These are phyloP conservation scores for Celastrina argiolus DNA, from an alignment of 2,888 invertebrate genomes.

Conservation along the genomic window DNA sequence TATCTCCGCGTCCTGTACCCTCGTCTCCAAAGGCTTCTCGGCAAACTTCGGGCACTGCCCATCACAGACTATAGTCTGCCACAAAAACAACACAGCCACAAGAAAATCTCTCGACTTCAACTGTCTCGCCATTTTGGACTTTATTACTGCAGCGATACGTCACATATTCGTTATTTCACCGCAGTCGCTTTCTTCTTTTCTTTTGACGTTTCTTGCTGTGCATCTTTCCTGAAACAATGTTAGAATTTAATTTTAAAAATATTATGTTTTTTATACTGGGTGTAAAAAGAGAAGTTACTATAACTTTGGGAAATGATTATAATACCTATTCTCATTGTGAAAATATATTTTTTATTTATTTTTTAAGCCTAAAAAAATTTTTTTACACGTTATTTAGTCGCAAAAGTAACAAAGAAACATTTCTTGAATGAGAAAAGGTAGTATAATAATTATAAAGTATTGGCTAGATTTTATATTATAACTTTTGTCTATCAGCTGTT, in stretches of 20 bases:
- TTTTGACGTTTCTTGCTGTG: conserved; percentile 61
- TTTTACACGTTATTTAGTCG: too few relatives aligned
- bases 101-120: conserved; percentile 51
- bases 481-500: too few relatives aligned
- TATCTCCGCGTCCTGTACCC: conserved; percentile 73
- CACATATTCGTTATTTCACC: conserved; percentile 60
- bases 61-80: conserved; percentile 72
- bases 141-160: conserved; percentile 39
- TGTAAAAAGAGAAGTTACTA: too few relatives aligned
- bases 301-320: too few relatives aligned
- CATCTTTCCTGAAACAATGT: conserved; percentile 69
- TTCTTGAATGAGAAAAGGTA: too few relatives aligned
- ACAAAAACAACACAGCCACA: conserved; percentile 60
- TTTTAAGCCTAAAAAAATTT: too few relatives aligned
- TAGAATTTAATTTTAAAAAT: conserved; percentile 29
- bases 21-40: conserved; percentile 71
- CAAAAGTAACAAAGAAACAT: too few relatives aligned
- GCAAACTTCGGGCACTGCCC: conserved; percentile 72
- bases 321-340: too few relatives aligned
- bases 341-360: too few relatives aligned
- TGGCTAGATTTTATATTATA: too few relatives aligned
- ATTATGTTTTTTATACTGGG: background rate
- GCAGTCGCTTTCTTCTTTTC: conserved; percentile 55
- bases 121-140: conserved; percentile 51
- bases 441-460: too few relatives aligned